Evolutionary conservation across 2,888 invertebrate genomes (phyloP), one percentile per base, ranked within the genome.

Genomic region (Entomobrya multifasciata): DNA sequence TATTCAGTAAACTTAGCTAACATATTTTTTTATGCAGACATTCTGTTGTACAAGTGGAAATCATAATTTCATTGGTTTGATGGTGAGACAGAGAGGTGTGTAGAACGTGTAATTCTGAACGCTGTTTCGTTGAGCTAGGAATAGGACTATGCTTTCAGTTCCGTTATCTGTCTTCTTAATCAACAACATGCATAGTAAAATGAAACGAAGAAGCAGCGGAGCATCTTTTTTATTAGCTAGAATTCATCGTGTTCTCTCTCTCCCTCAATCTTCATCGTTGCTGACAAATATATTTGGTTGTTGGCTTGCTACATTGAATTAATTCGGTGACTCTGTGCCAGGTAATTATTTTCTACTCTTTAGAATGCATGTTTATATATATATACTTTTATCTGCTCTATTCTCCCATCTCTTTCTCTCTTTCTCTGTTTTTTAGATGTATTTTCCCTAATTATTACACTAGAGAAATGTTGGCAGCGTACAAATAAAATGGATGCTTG

Each of bases 81-180:
- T 82, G 52, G n/a, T n/a, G 85, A 41, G n/a, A 72, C 41, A 65
- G 78, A 85, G 78, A 85, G 70, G 85, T 83, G 83, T 82, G 82
- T 70, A 70, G 60, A 11, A 55, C 52, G 74, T 41, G 74, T 70
- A 83, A 74, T 62, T 77, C 76, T 76, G 57, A 77, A 30, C 74
- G 74, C 76, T 76, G 65, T 65, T 57, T 41, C 62, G 72, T 70
- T 81, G 72, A 57, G 22, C 41, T 22, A 41, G 22, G 82, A 74
- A 82, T 72, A 82, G 74, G 82, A 74, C 82, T 82, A 65, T 77
- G 30, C 55, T 76, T 82, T 77, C 36, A 77, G 72, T 72, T 60
- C 86, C 86, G 86, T 86, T 86, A 86, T 86, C 86, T 74, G 13
- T 49, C 20, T 44, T 47, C 22, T 17, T 79, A 86, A 86, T 86